phyloP scores from a whole-genome alignment of 1,140 invertebrate genomes.

The Pseudoatta argentina region DNA sequence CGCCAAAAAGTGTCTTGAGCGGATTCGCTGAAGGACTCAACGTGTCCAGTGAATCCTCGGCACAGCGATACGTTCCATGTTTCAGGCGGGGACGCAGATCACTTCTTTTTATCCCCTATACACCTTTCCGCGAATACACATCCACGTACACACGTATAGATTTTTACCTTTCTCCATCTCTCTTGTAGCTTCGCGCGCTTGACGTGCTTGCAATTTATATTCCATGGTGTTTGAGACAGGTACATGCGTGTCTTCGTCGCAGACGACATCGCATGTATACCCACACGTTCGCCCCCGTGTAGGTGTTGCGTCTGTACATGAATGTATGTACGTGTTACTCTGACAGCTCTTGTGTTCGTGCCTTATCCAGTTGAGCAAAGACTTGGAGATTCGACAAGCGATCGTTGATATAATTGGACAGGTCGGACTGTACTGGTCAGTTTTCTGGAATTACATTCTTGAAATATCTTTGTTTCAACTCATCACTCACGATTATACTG shows the following conservation, averaged over 20 bases:
- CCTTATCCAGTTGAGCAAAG: slow-evolving; percentile 29
- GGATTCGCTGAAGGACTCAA: slow-evolving; percentile 35
- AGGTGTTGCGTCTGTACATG: neutral
- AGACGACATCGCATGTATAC: neutral
- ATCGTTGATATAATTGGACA: slow-evolving; percentile 63
- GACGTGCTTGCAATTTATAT: slow-evolving; percentile 79
- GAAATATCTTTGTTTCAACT: slow-evolving; percentile 27
- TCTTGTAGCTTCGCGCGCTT: slow-evolving; percentile 67
- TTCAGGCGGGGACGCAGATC: slow-evolving; percentile 44
- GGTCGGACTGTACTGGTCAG: slow-evolving; percentile 20
- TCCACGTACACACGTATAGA: neutral
- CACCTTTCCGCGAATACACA: slow-evolving; percentile 60
- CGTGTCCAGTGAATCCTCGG: slow-evolving; percentile 17
- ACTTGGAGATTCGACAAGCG: slow-evolving; percentile 29
- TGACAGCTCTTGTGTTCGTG: neutral
- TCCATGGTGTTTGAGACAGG: slow-evolving; percentile 68
- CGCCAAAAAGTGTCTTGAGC: slow-evolving; percentile 26
- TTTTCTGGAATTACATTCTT: slow-evolving; percentile 34
- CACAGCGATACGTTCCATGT: slow-evolving; percentile 25
- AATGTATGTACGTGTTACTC: neutral
- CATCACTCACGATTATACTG: slow-evolving; percentile 9
- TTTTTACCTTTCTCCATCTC: slow-evolving; percentile 53
- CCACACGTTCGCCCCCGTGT: neutral
- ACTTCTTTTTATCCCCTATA: slow-evolving; percentile 68
- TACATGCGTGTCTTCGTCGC: slow-evolving; percentile 37